Base-by-base conservation (phyloP, 2,797 vertebrate genomes). In the Hypotaenidia philippensis region DNA sequence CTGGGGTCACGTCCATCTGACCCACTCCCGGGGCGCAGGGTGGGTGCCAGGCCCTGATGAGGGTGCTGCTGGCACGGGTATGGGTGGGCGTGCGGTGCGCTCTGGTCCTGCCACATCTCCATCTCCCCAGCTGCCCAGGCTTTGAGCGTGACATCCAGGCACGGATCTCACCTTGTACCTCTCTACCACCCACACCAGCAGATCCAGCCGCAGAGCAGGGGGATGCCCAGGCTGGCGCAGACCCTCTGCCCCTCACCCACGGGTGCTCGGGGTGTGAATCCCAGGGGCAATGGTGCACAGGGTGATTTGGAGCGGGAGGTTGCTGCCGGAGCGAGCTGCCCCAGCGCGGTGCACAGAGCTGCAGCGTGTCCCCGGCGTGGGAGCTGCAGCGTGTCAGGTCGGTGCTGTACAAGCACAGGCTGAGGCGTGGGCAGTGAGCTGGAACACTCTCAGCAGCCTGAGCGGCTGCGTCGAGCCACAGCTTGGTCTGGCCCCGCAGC, bases 61-160 rank as follows among this genome's bases (percentile, higher is more conserved):
- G 10, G 25, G 10, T 1, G 38, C 17, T 93, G 56, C 20, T 44
- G 41, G 41, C 18, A 44, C 18, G 26, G 75, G 32, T 26, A 2
- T 3, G 5, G 71, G 38, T 9, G 23, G n/a, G 16, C 1, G 1
- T 21, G 50, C 1, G 4, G n/a, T 3, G 9, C 0, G 1, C 1
- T 5, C 8, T 8, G 68, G 29, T 60, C 47, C 52, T 65, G 41
- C 22, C 6, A 2, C n/a, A 36, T 6, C 36, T 59, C 32, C 38
- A 21, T 29, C 60, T 44, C 2, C 0, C 36, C 10, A 1, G 44
- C 50, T 41, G 71, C 36, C 59, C 4, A 45, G n/a, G 52, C 60
- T 66, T 36, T 44, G 53, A 25, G 23, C 9, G 27, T 52, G 16
- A 44, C 25, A 19, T 5, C n/a, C 1, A 2, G 23, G 32, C 29